Evolutionary conservation across 1,140 invertebrate species (phyloP), one percentile per base, ranked within the genome.

Genomic region (Elymnias hypermnestra): DNA sequence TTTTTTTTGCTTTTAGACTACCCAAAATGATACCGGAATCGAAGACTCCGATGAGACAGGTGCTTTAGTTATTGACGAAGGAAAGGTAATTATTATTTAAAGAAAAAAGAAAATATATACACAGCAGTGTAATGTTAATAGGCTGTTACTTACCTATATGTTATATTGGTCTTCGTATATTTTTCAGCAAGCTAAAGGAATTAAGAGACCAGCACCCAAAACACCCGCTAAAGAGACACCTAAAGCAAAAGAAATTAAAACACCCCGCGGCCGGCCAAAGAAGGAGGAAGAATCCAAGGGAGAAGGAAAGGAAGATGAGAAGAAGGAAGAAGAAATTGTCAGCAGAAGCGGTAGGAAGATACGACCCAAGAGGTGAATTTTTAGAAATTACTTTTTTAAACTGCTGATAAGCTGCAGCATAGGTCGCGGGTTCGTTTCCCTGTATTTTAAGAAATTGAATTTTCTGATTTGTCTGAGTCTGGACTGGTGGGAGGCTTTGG

Each of bases 321-420:
- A 68, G 47, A 75, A 75, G 37, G 74, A 77, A 2, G 73, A 76
- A 14, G 91, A 93, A 68, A 74, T 91, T 8, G 88, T 91, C 2
- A 93, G 91, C 68, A 89, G 92, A 14, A 93, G 92, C 68, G 92
- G 92, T 0, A 87, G 93, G 17, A 94, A 93, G 82, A 91, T 94
- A 45, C 92, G 92, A 66, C 91, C 90, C 0, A 93, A 93, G 68
- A 87, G 83, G 63, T 89, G 70, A 42, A 44, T n/a, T n/a, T n/a
- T n/a, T n/a, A n/a, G n/a, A n/a, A n/a, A n/a, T n/a, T n/a, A n/a
- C n/a, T n/a, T n/a, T n/a, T n/a, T n/a, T n/a, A n/a, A n/a, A n/a
- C n/a, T n/a, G n/a, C n/a, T n/a, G n/a, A n/a, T n/a, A n/a, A n/a
- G n/a, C n/a, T n/a, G n/a, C n/a, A n/a, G n/a, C n/a, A n/a, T n/a